Percentiles rank a stretch among this genome's conserved stretches.
Evolutionary conservation across 2,113 vertebrate species (phyloP).

Genomic region (Syngnathus typhle): DNA sequence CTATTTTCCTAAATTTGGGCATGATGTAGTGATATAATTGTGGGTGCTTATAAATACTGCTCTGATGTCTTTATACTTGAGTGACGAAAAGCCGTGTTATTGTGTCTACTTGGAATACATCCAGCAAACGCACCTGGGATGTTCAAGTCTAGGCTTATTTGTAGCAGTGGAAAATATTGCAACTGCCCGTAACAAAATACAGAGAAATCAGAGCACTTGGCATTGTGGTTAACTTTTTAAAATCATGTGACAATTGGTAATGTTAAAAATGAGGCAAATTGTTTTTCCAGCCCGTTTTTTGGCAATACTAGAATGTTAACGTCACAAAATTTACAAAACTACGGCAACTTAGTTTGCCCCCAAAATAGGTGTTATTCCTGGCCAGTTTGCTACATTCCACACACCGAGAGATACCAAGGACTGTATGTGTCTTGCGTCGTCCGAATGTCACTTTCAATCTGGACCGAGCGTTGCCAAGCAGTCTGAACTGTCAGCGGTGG

Average conservation of each 20-base stretch:
- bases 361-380: slow-evolving; percentile 61
- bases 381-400: slow-evolving; percentile 56
- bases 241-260: not conserved
- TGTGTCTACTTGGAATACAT: slow-evolving; percentile 39
- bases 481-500: slow-evolving; percentile 46
- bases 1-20: slow-evolving; percentile 24
- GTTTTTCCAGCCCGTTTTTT: not conserved
- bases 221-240: no score
- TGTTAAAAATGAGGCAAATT: not conserved
- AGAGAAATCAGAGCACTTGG: no score
- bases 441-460: slow-evolving; percentile 61
- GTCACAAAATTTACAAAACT: slow-evolving; percentile 17
- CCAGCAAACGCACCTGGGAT: slow-evolving; percentile 35
- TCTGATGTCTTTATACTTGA: not conserved
- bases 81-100: slow-evolving; percentile 33
- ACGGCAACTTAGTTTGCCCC: slow-evolving; percentile 34
- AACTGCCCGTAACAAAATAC: no score
- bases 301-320: not conserved
- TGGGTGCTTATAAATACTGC: slow-evolving; percentile 35
- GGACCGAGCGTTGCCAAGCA: slow-evolving; percentile 36
- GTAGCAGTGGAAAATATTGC: no score
- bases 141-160: slow-evolving; percentile 14
- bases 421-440: slow-evolving; percentile 37
- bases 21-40: not conserved
- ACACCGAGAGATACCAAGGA: slow-evolving; percentile 40